phyloP scores from a whole-genome alignment of 2,888 invertebrate genomes.

The Drosophila paramelanica region DNA sequence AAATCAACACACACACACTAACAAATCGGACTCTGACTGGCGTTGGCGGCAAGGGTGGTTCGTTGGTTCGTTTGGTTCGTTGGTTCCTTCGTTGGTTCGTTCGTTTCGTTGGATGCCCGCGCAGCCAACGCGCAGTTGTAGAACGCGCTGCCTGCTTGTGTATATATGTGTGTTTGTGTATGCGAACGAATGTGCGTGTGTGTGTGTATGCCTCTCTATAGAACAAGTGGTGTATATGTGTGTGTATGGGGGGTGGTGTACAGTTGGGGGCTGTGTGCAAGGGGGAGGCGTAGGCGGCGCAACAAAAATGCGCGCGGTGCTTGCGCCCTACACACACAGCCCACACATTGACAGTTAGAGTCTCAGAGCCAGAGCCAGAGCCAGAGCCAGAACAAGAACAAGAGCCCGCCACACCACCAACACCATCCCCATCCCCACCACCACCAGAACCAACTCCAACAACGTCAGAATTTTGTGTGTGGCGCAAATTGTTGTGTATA shows the following conservation, averaged over 20 bases:
- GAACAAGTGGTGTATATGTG: constrained; percentile 47
- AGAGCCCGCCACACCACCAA: constrained; percentile 37
- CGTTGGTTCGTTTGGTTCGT: constrained; percentile 25
- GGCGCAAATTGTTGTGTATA: constrained; percentile 81
- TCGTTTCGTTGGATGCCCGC: constrained; percentile 64
- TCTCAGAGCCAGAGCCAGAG: constrained; percentile 32
- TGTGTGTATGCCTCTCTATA: constrained; percentile 34
- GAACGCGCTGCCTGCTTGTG: constrained; percentile 53
- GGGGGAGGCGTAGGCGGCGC: constrained; percentile 56
- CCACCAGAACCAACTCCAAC: constrained; percentile 46
- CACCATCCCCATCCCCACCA: constrained; percentile 17
- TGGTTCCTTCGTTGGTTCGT: constrained; percentile 29
- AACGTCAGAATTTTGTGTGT: constrained; percentile 69
- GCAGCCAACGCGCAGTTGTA: constrained; percentile 72
- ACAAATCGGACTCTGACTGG: constrained; percentile 40
- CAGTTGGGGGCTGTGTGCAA: constrained; percentile 21
- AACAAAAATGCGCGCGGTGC: constrained; percentile 77
- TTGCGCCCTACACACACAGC: constrained; percentile 68
- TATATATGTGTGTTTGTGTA: constrained; percentile 29
- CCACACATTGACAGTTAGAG: constrained; percentile 51
- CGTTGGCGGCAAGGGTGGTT: constrained; percentile 61
- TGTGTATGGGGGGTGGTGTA: constrained; percentile 25
- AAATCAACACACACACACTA: constrained; percentile 49
- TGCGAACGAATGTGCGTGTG: constrained; percentile 10
- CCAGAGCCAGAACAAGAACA: constrained; percentile 22